Conservation (phyloP, 2,113 vertebrate species). For the Haemorhous mexicanus region DNA sequence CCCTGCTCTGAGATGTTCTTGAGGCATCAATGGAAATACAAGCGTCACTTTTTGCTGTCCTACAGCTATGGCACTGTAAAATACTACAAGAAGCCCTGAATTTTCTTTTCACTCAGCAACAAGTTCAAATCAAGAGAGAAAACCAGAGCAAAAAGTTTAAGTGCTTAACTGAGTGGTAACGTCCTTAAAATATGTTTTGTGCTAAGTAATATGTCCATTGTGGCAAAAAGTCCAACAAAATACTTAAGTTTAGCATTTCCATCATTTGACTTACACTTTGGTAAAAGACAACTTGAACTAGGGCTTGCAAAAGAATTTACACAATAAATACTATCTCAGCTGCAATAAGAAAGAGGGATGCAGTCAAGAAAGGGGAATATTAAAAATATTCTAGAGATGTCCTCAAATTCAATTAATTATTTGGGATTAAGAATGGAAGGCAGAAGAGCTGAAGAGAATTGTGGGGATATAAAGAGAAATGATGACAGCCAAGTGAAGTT, state of each 20-base stretch:
- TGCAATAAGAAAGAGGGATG: background rate
- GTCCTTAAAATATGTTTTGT: background rate
- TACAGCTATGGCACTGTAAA: background rate
- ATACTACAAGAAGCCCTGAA: rapidly evolving
- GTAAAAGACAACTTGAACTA: background rate
- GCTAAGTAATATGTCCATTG: background rate
- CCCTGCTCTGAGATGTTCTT: background rate
- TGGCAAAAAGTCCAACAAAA: background rate
- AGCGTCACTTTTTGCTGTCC: background rate
- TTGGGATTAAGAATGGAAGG: background rate
- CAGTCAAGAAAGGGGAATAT: background rate
- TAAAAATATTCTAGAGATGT: background rate
- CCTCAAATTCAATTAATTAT: background rate
- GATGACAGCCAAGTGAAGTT: background rate
- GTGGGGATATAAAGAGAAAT: background rate
- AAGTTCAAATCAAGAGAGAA: background rate
- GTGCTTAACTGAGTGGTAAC: background rate
- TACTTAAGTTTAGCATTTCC: background rate
- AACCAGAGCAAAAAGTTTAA: background rate
- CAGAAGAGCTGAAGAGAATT: background rate
- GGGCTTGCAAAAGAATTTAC: background rate
- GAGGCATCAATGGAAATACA: background rate
- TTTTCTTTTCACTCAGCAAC: background rate
- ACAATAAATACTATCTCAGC: background rate
- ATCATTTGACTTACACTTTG: background rate